A percentile compares a stretch with the other conserved stretches of the same genome.
These are phyloP conservation scores for Lithophane semibrunnea DNA, from an alignment of 2,888 invertebrate genomes.

Conservation along the genomic window DNA sequence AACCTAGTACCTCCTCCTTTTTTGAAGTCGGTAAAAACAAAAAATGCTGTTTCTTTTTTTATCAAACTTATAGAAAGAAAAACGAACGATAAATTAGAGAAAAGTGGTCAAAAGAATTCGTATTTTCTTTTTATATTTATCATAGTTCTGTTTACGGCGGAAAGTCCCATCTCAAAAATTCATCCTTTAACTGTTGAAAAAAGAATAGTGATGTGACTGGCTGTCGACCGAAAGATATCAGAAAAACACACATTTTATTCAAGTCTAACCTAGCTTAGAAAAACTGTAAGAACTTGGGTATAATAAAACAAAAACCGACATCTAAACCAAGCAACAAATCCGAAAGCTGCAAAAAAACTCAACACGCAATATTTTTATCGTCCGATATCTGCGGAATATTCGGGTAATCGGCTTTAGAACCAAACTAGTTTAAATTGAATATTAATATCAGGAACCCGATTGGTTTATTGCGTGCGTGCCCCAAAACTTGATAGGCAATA, in stretches of 20 bases:
- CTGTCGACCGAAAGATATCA: not conserved
- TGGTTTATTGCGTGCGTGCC: constrained; percentile 40
- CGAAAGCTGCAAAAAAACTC: constrained; percentile 21
- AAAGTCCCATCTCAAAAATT: not conserved
- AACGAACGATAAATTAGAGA: not conserved
- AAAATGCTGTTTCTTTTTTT: not conserved
- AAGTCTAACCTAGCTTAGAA: not conserved
- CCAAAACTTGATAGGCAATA: constrained; percentile 32
- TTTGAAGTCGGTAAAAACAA: too few species aligned
- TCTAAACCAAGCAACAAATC: not conserved
- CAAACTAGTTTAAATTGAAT: constrained; percentile 53
- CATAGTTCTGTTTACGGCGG: too few species aligned
- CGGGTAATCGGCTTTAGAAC: constrained; percentile 60
- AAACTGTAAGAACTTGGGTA: not conserved
- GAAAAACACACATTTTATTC: constrained; percentile 1
- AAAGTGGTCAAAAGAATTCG: not conserved
- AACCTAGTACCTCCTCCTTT: too few species aligned
- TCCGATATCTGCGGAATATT: constrained; percentile 51
- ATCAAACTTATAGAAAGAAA: too few species aligned
- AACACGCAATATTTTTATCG: constrained; percentile 37
- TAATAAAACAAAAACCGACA: not conserved
- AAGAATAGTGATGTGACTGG: not conserved
- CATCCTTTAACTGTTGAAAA: not conserved
- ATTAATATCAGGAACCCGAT: constrained; percentile 55
- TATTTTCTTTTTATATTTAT: not conserved